phyloP scores from a whole-genome alignment of 2,113 vertebrate species.

The Carettochelys insculpta region DNA sequence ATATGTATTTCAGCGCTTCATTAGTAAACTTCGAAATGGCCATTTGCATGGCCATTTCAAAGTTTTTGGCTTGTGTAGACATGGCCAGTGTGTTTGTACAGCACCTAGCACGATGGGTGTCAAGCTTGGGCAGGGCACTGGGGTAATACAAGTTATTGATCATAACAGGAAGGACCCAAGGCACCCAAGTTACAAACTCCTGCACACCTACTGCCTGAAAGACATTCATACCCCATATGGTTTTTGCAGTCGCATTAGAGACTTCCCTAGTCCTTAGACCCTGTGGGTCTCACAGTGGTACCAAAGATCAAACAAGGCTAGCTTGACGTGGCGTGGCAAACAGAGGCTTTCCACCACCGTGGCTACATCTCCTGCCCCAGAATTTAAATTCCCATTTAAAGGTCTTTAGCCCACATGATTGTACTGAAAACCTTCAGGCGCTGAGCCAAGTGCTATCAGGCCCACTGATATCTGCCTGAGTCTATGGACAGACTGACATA shows the following conservation, averaged over 20 bases:
- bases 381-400: neutral
- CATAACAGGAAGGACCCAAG: neutral
- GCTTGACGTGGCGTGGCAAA: neutral
- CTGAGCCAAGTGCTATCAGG: neutral
- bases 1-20: too few species aligned
- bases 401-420: neutral
- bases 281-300: neutral
- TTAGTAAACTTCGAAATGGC: too few species aligned
- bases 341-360: neutral
- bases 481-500: neutral
- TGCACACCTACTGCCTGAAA: too few species aligned
- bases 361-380: neutral
- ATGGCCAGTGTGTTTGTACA: too few species aligned
- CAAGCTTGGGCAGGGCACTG: too few species aligned
- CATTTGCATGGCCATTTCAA: too few species aligned
- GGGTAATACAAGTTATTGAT: too few species aligned
- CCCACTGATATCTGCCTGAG: neutral
- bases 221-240: neutral
- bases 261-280: neutral
- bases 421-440: too few species aligned
- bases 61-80: too few species aligned
- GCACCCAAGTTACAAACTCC: neutral
- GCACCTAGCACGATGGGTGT: too few species aligned
- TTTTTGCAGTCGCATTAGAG: too few species aligned
- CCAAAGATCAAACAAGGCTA: neutral